Conservation (phyloP, 2,797 vertebrate genomes). For the Octomys mimax region DNA sequence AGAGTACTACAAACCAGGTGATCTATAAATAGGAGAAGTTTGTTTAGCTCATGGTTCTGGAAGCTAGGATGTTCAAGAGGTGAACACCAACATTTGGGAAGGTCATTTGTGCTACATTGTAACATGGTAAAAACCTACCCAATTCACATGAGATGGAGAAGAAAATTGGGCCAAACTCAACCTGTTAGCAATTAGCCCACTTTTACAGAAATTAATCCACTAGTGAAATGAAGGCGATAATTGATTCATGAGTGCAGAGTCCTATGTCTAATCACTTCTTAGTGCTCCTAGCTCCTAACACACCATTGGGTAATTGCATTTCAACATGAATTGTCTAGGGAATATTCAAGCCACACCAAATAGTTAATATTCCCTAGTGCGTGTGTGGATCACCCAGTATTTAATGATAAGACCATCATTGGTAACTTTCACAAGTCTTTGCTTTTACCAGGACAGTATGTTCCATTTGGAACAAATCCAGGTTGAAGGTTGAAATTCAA, state of each 20-base stretch:
- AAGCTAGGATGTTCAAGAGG: neutral
- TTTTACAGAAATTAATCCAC: neutral
- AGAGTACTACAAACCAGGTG: neutral
- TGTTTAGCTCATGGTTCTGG: neutral
- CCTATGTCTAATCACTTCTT: neutral
- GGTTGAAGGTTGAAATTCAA: neutral
- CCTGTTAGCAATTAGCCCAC: neutral
- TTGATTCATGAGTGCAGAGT: neutral
- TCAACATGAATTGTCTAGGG: neutral
- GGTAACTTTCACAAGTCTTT: neutral
- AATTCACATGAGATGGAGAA: neutral
- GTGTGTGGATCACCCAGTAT: neutral
- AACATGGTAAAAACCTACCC: neutral
- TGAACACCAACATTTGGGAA: neutral
- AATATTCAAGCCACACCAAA: neutral
- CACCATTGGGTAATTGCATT: neutral
- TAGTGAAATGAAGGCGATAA: neutral
- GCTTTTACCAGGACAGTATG: neutral
- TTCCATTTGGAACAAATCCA: constrained; percentile 5
- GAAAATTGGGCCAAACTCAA: neutral
- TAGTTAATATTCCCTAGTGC: neutral
- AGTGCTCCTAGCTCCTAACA: neutral
- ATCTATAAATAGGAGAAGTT: neutral
- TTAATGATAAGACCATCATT: neutral
- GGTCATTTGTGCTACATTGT: neutral